Base-by-base conservation (phyloP, 2,113 vertebrate species). In the Hemibagrus wyckioides region DNA sequence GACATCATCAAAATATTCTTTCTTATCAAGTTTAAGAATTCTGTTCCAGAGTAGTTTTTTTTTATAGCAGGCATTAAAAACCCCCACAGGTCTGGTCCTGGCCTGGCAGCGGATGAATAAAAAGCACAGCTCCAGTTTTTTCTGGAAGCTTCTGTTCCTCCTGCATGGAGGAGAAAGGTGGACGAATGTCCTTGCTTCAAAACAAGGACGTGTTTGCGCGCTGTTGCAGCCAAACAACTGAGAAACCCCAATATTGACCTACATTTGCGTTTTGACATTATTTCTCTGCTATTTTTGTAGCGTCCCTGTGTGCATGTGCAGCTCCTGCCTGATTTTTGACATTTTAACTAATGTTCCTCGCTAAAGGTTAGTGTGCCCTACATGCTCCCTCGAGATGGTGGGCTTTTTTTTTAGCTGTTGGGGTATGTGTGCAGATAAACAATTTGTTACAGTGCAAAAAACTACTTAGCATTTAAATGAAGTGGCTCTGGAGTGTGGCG, bases 241-340 rank as follows among this genome's bases (percentile, higher is more conserved):
- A 87, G 83, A 80, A 92, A 91, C 92, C 91, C 93, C 80, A 92
- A 90, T 92, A 93, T 92, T 94, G 93, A 94, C 94, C 94, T 94
- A 94, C 89, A 94, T 93, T 87, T 88, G 57, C 85, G 87, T 90
- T 91, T 93, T 88, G 90, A 92, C 93, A 94, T 94, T 91, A 93
- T 94, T 92, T 92, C 86, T 90, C 85, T 89, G 91, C 94, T 94
- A 94, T 94, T 94, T 94, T 90, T 87, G 92, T 92, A 83, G 89
- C 41, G 36, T 73, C 71, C 90, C 91, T 84, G 89, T 86, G 84
- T 85, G 91, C 84, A 76, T 82, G 71, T 71, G 84, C 90, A 83
- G 88, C 54, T 90, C 91, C 88, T 33, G 61, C 90, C 59, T 88
- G 69, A 91, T 80, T 88, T 89, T 91, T 94, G 93, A 93, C 93